Evolutionary conservation across 2,888 invertebrate genomes (phyloP).

Genomic region (Philereme transversata): DNA sequence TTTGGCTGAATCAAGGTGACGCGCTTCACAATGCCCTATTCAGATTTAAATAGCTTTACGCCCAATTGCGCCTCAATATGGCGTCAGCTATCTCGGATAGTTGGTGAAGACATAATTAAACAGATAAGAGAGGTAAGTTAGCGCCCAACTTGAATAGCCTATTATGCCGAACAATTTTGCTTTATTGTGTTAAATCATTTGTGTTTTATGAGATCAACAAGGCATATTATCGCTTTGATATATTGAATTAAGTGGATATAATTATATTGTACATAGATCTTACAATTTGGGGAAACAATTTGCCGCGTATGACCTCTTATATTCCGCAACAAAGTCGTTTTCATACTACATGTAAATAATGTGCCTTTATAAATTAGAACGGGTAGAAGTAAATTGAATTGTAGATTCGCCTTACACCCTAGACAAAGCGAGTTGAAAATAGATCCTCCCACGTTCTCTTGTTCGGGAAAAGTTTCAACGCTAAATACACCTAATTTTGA

Average conservation of each 20-base stretch:
- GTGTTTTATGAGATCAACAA: conserved; percentile 9
- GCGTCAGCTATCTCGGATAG: conserved; percentile 71
- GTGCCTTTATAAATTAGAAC: too few species aligned
- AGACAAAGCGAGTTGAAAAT: conserved; percentile 22
- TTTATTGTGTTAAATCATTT: conserved; percentile 40
- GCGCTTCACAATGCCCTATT: conserved; percentile 81
- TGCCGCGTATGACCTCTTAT: too few species aligned
- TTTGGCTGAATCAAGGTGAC: conserved; percentile 77
- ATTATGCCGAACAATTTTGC: conserved; percentile 32
- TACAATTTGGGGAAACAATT: too few species aligned
- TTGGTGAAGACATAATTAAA: conserved; percentile 72
- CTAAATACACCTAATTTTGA: conserved; percentile 38
- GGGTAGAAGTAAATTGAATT: background rate
- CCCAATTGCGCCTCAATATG: conserved; percentile 82
- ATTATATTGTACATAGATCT: too few species aligned
- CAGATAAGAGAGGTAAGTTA: conserved; percentile 64
- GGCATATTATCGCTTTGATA: background rate
- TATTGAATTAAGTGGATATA: background rate
- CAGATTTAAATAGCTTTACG: conserved; percentile 84
- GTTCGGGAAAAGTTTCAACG: conserved; percentile 26
- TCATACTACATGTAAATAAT: too few species aligned
- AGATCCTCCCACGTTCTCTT: conserved; percentile 14
- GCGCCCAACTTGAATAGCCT: conserved; percentile 44
- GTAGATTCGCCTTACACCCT: conserved; percentile 2
- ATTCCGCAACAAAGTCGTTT: too few species aligned